phyloP scores from a whole-genome alignment of 53 echinoderm and acorn worm species.

The Astropecten irregularis region DNA sequence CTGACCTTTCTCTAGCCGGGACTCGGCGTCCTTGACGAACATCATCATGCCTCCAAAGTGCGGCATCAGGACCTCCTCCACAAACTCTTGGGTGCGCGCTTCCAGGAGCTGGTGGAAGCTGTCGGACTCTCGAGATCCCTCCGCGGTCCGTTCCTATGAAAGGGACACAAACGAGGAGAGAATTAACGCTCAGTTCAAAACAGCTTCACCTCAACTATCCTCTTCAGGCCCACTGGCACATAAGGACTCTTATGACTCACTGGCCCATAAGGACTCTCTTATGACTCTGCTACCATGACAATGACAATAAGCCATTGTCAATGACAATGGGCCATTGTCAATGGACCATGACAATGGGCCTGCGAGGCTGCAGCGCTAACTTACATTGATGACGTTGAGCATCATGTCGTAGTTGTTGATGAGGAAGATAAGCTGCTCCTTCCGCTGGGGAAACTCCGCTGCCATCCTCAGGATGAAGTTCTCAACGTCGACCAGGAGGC shows the following conservation, averaged over 20 bases:
- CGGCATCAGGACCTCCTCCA: slow-evolving; percentile 87
- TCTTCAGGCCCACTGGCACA: too few relatives aligned
- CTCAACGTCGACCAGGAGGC: slow-evolving; percentile 85
- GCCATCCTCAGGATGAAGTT: slow-evolving; percentile 98
- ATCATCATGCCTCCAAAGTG: slow-evolving; percentile 95
- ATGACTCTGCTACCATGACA: too few relatives aligned
- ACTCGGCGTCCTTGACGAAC: slow-evolving; percentile 96
- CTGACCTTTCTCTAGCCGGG: slow-evolving; percentile 79
- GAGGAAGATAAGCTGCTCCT: slow-evolving; percentile 95
- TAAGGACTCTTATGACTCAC: too few relatives aligned
- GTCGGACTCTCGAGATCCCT: slow-evolving; percentile 87
- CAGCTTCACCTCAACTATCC: too few relatives aligned
- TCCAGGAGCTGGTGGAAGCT: slow-evolving; percentile 88
- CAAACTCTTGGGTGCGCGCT: slow-evolving; percentile 92
- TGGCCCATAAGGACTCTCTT: too few relatives aligned
- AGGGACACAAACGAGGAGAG: background rate
- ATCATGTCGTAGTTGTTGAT: slow-evolving; percentile 99
- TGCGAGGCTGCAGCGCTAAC: too few relatives aligned
- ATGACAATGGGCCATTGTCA: too few relatives aligned
- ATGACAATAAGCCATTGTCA: too few relatives aligned
- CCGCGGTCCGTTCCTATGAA: slow-evolving; percentile 78
- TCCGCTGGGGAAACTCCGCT: slow-evolving; percentile 90
- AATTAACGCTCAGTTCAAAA: background rate
- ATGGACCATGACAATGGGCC: too few relatives aligned
- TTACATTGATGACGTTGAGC: slow-evolving; percentile 93